phyloP scores from a whole-genome alignment of 1,140 invertebrate species.

The Teleogryllus occipitalis region DNA sequence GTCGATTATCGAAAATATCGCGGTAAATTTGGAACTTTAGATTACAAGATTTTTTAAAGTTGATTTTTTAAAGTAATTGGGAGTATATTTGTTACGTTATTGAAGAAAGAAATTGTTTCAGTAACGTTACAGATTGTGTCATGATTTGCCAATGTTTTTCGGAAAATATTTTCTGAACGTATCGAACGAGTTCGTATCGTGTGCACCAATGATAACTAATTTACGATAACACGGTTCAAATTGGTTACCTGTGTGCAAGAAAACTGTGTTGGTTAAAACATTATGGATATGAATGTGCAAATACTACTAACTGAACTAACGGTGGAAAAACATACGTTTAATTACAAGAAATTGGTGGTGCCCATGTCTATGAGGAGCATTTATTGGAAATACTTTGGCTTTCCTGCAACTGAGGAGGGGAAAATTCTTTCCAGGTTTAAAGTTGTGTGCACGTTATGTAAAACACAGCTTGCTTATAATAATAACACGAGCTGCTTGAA shows the following conservation, averaged over 20 bases:
- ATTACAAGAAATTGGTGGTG: slow-evolving; percentile 45
- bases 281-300: slow-evolving; percentile 32
- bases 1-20: slow-evolving; percentile 28
- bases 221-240: too few species aligned
- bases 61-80: too few species aligned
- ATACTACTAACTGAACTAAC: slow-evolving; percentile 37
- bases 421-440: slow-evolving; percentile 53
- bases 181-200: too few species aligned
- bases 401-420: slow-evolving; percentile 50
- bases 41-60: slow-evolving; percentile 13
- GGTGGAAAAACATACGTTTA: slow-evolving; percentile 34
- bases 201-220: too few species aligned
- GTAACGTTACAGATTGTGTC: too few species aligned
- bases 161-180: slow-evolving; percentile 26
- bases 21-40: slow-evolving; percentile 30
- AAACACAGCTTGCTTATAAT: slow-evolving; percentile 52
- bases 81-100: neutral
- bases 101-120: slow-evolving; percentile 9
- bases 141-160: neutral
- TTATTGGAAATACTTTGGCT: slow-evolving; percentile 58
- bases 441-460: slow-evolving; percentile 52
- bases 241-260: too few species aligned
- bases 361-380: slow-evolving; percentile 52
- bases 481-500: slow-evolving; percentile 53
- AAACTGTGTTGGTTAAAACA: slow-evolving; percentile 16